Conservation (phyloP, 2,888 invertebrate species). For the Platycheirus rosarum region DNA sequence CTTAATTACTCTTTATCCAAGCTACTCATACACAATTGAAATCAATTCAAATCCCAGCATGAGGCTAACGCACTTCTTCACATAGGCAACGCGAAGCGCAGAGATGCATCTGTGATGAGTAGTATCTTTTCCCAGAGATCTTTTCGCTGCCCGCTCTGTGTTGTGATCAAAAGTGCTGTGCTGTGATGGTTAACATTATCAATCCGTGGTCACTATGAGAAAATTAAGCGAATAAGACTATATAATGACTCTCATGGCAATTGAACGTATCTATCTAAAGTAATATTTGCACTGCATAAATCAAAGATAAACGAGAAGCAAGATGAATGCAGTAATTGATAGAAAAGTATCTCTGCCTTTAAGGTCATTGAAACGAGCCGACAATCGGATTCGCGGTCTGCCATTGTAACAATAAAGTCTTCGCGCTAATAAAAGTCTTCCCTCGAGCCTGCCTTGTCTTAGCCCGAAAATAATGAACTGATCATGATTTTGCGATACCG, state of each 20-base stretch:
- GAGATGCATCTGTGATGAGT: constrained; percentile 4
- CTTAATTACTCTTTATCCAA: not conserved
- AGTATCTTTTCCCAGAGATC: constrained; percentile 51
- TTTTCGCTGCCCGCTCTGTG: not conserved
- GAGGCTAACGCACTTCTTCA: constrained; percentile 44
- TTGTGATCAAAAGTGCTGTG: not conserved
- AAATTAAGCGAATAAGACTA: constrained; percentile 16
- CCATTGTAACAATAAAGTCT: constrained; percentile 52
- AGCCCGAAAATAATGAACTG: constrained; percentile 64
- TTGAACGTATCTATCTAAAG: constrained; percentile 67
- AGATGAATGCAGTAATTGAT: constrained; percentile 58
- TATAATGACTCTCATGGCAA: constrained; percentile 61
- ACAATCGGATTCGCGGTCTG: constrained; percentile 51
- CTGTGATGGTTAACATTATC: not conserved
- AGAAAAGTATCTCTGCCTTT: constrained; percentile 40
- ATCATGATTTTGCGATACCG: constrained; percentile 70
- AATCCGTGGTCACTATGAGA: not conserved
- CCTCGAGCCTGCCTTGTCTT: constrained; percentile 33
- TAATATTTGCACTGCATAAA: constrained; percentile 72
- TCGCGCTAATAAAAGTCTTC: constrained; percentile 39
- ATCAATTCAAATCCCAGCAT: constrained; percentile 52
- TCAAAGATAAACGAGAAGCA: constrained; percentile 38
- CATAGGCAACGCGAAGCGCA: not conserved
- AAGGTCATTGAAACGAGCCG: constrained; percentile 69
- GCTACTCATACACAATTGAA: constrained; percentile 23